Base-by-base conservation (phyloP, 1,140 invertebrate species). In the Scaptodrosophila lebanonensis region DNA sequence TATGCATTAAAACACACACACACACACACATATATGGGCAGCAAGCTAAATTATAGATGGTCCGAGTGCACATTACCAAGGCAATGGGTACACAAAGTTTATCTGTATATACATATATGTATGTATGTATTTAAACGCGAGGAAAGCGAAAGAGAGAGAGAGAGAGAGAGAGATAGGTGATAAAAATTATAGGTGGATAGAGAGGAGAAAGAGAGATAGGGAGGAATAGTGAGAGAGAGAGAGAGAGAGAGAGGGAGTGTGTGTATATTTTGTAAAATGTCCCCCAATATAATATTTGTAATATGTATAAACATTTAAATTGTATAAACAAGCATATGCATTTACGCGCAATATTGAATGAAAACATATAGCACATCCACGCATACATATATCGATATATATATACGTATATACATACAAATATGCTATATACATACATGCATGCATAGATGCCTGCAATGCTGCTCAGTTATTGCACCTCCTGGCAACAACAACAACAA, bases 371-470 rank as follows among this genome's bases (percentile, higher is more conserved):
- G 6, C 42, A 33, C 18, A 36, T 29, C n/a, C n/a, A n/a, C n/a
- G 22, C 20, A 44, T 44, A 20, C 40, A 51, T 15, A 18, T 25
- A 25, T n/a, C 20, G 18, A 48, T 36, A 16, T 38, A 38, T 38
- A 16, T 27, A 38, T n/a, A 2, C 11, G 13, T 29, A 43, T 43
- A 45, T 32, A 45, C 32, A 30, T 47, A 47, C 33, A 15, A 15
- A 18, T 48, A 25, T 48, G 20, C 45, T 35, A 25, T 36, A 13
- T 25, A 38, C 16, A 39, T 56, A 48, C 48, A 20, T 54, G 44
- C 40, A 59, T 9, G 30, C 33, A 12, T 53, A 47, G 48, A 51
- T 61, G n/a, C n/a, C n/a, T n/a, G n/a, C n/a, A n/a, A n/a, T n/a
- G n/a, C n/a, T n/a, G n/a, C n/a, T n/a, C n/a, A n/a, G n/a, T n/a